Conservation (phyloP, 2,797 vertebrate species). For the Synaphobranchus kaupii region DNA sequence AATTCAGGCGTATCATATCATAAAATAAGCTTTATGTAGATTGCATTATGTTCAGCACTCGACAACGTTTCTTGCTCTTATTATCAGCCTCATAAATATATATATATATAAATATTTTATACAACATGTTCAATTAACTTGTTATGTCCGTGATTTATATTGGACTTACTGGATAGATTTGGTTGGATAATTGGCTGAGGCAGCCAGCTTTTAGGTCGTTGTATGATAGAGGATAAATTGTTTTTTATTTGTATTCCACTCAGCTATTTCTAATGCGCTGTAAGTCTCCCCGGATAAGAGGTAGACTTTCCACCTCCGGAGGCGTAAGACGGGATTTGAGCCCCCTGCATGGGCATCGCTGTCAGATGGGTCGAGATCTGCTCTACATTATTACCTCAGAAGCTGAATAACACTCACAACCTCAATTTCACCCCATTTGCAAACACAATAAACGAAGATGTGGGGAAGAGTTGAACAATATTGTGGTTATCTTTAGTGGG, state of each 20-base stretch:
- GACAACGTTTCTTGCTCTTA: not conserved
- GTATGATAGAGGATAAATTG: not conserved
- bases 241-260: not conserved
- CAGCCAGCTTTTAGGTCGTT: not conserved
- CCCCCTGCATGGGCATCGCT: not conserved
- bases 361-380: not conserved
- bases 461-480: not conserved
- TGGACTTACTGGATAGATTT: not conserved
- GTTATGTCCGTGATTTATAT: not conserved
- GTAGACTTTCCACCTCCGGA: not conserved
- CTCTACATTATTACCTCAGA: not conserved
- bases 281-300: not conserved
- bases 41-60: not conserved
- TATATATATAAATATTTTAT: not conserved
- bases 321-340: not conserved
- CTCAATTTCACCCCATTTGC: not conserved
- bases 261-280: not conserved
- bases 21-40: not conserved
- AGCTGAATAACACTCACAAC: not conserved
- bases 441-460: not conserved
- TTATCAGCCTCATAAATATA: not conserved
- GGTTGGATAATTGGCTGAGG: not conserved
- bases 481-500: not conserved
- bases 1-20: not conserved
- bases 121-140: not conserved